These are phyloP conservation scores for Cydia amplana DNA, from an alignment of 1,140 invertebrate species.

Conservation along the genomic window DNA sequence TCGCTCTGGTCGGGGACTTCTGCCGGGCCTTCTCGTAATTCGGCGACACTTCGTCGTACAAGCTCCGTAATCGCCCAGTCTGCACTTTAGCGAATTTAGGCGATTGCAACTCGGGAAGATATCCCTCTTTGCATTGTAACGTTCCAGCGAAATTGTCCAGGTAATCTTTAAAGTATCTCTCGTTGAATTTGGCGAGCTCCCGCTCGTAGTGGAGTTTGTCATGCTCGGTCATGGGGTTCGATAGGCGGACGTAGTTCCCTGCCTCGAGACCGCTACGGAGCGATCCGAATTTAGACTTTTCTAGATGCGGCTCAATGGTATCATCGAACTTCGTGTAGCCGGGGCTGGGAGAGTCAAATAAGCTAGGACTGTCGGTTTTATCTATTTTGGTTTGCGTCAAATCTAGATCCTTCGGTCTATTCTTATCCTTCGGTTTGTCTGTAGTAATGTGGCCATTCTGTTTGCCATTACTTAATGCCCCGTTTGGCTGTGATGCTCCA, in stretches of 20 bases:
- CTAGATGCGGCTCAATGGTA: constrained; percentile 62
- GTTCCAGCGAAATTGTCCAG: constrained; percentile 57
- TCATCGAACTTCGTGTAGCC: constrained; percentile 58
- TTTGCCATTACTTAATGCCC: constrained; percentile 45
- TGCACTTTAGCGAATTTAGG: constrained; percentile 76
- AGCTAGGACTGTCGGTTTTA: constrained; percentile 48
- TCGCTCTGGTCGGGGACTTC: constrained; percentile 63
- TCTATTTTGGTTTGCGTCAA: constrained; percentile 52
- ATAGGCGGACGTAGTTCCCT: constrained; percentile 66
- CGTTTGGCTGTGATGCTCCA: constrained; percentile 38
- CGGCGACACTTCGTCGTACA: constrained; percentile 66
- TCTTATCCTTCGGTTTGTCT: constrained; percentile 67
- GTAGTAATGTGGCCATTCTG: constrained; percentile 47
- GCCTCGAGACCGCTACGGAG: constrained; percentile 66
- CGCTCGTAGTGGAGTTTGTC: constrained; percentile 69
- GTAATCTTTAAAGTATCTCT: constrained; percentile 68
- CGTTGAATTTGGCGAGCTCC: constrained; percentile 72
- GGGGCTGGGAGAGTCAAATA: constrained; percentile 59
- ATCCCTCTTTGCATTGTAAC: constrained; percentile 66
- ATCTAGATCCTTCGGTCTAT: constrained; percentile 44
- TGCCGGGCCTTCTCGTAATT: constrained; percentile 58
- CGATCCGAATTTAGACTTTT: constrained; percentile 72
- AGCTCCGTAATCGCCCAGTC: constrained; percentile 55
- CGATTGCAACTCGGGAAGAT: constrained; percentile 73
- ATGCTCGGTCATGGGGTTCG: constrained; percentile 60